These are phyloP conservation scores for Oryzias sinensis DNA, from an alignment of 2,797 vertebrate genomes.

Conservation along the genomic window DNA sequence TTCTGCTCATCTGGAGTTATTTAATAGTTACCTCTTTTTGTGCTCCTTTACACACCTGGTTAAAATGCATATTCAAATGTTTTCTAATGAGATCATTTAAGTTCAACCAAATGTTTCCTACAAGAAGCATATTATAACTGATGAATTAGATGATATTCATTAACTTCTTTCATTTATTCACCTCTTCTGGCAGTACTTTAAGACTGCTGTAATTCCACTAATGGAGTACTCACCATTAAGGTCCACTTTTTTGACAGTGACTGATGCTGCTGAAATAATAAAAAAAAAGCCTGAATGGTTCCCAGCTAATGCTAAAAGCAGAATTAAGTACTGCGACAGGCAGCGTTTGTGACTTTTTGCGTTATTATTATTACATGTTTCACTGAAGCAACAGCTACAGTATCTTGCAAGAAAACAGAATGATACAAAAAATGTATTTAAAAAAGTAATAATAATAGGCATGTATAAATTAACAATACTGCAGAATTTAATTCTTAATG, in stretches of 20 bases:
- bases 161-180: conserved; percentile 30
- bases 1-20: conserved; percentile 13
- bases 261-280: conserved; percentile 48
- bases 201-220: conserved; percentile 69
- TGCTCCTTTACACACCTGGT: conserved; percentile 3
- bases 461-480: conserved; percentile 4
- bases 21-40: conserved; percentile 6
- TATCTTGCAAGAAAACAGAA: conserved; percentile 27
- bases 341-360: conserved; percentile 10
- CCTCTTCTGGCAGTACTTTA: conserved; percentile 37
- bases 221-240: conserved; percentile 62
- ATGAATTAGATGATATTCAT: conserved; percentile 51
- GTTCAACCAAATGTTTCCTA: conserved; percentile 16
- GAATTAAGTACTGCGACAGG: conserved; percentile 17
- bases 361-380: conserved; percentile 16
- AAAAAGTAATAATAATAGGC: conserved; percentile 1
- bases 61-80: conserved; percentile 4
- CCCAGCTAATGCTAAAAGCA: conserved; percentile 31
- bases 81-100: conserved; percentile 1
- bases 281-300: conserved; percentile 25
- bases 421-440: conserved; percentile 20
- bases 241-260: conserved; percentile 61
- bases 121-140: conserved; percentile 29
- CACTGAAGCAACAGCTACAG: conserved; percentile 15
- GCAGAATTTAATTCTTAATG: background rate